These are phyloP conservation scores for Gastrophryne carolinensis DNA, from an alignment of 2,797 vertebrate species.

Conservation along the genomic window DNA sequence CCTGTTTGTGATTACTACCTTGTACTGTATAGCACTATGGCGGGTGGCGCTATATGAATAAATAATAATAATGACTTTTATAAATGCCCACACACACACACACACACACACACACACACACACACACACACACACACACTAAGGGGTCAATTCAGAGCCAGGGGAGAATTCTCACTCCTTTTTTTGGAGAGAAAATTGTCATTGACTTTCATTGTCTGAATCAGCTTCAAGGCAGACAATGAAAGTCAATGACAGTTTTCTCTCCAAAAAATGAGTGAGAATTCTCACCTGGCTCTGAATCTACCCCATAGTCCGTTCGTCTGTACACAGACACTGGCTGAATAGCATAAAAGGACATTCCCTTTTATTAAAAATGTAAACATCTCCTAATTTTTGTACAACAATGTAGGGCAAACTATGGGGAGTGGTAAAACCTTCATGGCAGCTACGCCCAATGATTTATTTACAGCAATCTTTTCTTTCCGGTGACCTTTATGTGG, in stretches of 20 bases:
- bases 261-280: too few relatives aligned
- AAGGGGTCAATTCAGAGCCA: too few relatives aligned
- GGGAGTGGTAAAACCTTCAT: constrained; percentile 5
- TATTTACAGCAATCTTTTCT: not conserved
- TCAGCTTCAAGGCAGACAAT: not conserved
- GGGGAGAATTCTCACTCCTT: not conserved
- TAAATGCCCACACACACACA: too few relatives aligned
- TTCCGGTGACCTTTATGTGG: not conserved
- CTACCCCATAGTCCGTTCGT: not conserved
- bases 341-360: constrained; percentile 38
- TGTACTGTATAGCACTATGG: too few relatives aligned
- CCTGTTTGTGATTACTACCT: too few relatives aligned
- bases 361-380: constrained; percentile 53
- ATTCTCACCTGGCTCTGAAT: too few relatives aligned
- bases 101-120: too few relatives aligned
- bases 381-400: constrained; percentile 26
- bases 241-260: too few relatives aligned
- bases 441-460: not conserved
- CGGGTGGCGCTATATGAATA: too few relatives aligned
- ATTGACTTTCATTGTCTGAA: not conserved
- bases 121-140: too few relatives aligned
- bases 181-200: not conserved
- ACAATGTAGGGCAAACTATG: not conserved
- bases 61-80: too few relatives aligned
- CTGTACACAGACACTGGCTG: not conserved